These are phyloP conservation scores for Lepilemur septentrionalis DNA, from an alignment of 2,797 vertebrate genomes.

Conservation along the genomic window DNA sequence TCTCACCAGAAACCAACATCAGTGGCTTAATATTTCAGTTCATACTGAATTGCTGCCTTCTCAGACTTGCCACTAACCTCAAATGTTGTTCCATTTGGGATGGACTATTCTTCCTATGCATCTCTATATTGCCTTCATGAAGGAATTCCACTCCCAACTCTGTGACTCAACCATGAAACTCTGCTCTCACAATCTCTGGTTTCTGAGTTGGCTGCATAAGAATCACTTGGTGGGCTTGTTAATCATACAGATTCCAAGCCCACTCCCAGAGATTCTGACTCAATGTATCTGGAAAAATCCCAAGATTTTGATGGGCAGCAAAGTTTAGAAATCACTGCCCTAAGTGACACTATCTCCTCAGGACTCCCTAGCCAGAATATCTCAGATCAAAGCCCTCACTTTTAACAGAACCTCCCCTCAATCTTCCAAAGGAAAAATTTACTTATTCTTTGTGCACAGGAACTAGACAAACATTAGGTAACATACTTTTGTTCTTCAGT, in stretches of 20 bases:
- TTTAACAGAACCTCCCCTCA: not conserved
- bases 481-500: not conserved
- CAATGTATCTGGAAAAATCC: not conserved
- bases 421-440: not conserved
- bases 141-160: not conserved
- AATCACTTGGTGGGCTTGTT: not conserved
- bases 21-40: not conserved
- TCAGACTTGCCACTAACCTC: not conserved
- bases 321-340: not conserved
- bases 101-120: not conserved
- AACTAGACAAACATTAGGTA: not conserved
- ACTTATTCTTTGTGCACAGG: not conserved
- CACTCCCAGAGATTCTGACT: not conserved
- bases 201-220: not conserved
- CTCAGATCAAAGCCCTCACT: not conserved
- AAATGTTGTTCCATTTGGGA: not conserved
- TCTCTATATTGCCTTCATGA: not conserved
- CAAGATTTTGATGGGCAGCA: not conserved
- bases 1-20: not conserved
- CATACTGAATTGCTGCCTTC: not conserved
- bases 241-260: not conserved
- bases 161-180: not conserved
- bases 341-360: not conserved
- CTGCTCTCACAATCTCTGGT: not conserved
- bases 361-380: not conserved